Conservation (phyloP, 2,797 vertebrate genomes). For the Rhincodon typus region DNA sequence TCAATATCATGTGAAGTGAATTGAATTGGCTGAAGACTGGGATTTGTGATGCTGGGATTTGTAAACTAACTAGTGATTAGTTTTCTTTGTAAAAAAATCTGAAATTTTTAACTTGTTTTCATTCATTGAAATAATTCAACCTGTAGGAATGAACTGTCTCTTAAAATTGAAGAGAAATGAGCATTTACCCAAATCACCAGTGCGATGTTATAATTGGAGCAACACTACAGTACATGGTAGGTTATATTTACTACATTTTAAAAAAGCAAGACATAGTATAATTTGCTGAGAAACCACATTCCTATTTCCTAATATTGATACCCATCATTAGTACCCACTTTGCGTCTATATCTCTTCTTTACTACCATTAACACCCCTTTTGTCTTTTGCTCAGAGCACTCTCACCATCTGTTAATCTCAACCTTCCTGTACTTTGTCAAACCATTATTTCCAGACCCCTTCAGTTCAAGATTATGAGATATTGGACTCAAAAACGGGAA, state of each 20-base stretch:
- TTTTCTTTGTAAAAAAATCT: not conserved
- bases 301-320: not conserved
- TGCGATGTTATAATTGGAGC: no score
- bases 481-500: no score
- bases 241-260: not conserved
- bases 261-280: not conserved
- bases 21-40: not conserved
- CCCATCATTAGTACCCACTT: no score
- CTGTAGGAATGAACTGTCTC: accelerated
- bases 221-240: not conserved
- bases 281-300: not conserved
- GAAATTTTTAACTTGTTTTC: not conserved
- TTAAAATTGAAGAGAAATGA: no score
- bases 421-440: no score
- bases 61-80: not conserved
- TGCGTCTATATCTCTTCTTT: no score
- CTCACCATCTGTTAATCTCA: no score
- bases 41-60: not conserved
- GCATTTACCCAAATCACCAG: no score
- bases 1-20: not conserved
- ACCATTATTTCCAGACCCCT: no score
- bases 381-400: no score
- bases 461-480: no score
- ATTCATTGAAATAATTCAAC: not conserved
- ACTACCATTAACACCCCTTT: no score